phyloP scores from a whole-genome alignment of 1,140 invertebrate species.

The Anastrepha obliqua region DNA sequence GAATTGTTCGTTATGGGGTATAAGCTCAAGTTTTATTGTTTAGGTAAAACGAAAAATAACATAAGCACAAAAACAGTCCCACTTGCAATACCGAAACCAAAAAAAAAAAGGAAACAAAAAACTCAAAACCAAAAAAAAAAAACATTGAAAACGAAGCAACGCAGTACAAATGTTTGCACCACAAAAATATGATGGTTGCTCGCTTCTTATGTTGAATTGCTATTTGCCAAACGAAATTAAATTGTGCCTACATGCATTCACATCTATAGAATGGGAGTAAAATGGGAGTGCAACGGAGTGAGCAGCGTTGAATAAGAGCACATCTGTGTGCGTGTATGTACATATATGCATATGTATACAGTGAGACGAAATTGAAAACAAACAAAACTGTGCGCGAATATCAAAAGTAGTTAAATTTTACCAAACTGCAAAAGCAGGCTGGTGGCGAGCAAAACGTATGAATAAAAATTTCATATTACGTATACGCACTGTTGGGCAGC shows the following conservation, averaged over 20 bases:
- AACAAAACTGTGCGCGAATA: conserved; percentile 27
- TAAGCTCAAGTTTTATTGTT: no score
- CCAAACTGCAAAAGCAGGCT: background rate
- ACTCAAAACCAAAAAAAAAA: background rate
- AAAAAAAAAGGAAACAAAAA: background rate
- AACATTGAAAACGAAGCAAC: background rate
- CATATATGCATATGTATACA: background rate
- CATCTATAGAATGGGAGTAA: background rate
- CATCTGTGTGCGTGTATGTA: background rate
- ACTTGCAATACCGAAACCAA: no score
- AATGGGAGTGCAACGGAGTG: no score
- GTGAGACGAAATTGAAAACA: conserved; percentile 36
- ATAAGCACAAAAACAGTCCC: no score
- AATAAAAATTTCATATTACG: conserved; percentile 48
- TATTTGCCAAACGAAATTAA: conserved; percentile 31
- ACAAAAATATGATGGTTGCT: conserved; percentile 22
- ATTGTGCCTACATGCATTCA: background rate
- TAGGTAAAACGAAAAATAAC: no score
- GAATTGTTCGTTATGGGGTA: background rate
- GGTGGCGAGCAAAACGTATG: background rate
- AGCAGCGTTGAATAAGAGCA: background rate
- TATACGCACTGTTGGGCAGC: conserved; percentile 23
- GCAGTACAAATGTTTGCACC: background rate
- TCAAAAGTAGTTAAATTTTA: conserved; percentile 41
- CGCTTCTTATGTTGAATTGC: background rate